Percentiles rank a stretch among this genome's conserved stretches.
phyloP scores from a whole-genome alignment of 2,888 invertebrate genomes.

The Aromia moschata region DNA sequence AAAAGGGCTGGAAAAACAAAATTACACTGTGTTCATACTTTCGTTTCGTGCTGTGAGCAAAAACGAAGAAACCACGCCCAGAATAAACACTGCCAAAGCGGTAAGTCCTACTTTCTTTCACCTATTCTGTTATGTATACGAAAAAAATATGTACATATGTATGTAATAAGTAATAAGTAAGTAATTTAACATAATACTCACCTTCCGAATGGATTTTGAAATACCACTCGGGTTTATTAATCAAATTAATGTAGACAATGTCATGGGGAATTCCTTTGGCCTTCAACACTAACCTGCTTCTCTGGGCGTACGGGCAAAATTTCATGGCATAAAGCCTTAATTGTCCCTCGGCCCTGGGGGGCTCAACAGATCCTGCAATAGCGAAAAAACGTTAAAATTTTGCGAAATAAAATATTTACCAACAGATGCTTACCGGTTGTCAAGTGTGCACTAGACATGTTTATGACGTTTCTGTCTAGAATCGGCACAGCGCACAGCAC shows the following conservation, averaged over 20 bases:
- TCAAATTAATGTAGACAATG: constrained; percentile 76
- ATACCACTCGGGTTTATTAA: constrained; percentile 87
- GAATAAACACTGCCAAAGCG: too few species aligned
- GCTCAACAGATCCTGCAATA: constrained; percentile 71
- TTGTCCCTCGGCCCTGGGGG: constrained; percentile 65
- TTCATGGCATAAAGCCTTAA: constrained; percentile 83
- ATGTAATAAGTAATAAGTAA: constrained; percentile 68
- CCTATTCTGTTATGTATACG: not conserved
- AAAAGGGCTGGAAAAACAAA: too few species aligned
- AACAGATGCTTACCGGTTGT: not conserved
- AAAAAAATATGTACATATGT: constrained; percentile 57
- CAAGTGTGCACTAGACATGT: not conserved
- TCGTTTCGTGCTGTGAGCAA: too few species aligned
- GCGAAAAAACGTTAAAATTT: constrained; percentile 4
- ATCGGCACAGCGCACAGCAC: not conserved
- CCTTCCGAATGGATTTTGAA: constrained; percentile 69
- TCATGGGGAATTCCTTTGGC: constrained; percentile 81
- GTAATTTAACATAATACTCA: constrained; percentile 52
- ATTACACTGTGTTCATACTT: too few species aligned
- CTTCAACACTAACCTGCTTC: constrained; percentile 76
- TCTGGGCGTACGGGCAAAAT: constrained; percentile 85
- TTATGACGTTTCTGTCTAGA: not conserved
- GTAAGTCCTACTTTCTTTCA: too few species aligned
- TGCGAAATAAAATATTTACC: not conserved
- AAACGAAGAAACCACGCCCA: too few species aligned